Base-by-base conservation (phyloP, 2,113 vertebrate species). In the Chlorodrepanis virens region DNA sequence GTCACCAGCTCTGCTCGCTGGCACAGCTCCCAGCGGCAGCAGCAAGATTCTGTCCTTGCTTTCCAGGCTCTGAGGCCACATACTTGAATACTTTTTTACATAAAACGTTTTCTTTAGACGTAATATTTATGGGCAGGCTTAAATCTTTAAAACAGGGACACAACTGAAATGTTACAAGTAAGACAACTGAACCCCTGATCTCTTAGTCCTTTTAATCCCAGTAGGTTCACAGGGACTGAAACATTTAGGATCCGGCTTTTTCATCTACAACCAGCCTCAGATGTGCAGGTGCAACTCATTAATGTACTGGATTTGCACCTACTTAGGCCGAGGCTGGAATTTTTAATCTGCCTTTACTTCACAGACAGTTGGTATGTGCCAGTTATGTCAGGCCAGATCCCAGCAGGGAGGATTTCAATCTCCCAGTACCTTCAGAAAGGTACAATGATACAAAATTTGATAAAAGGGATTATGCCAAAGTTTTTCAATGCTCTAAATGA, bases 271-370 rank as follows among this genome's bases (percentile, higher is more conserved):
- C 23, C 75, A 89, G 72, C n/a, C 63, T 87, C 89, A 93, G 40
- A 87, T 91, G 84, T 87, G 74, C 87, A 96, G 70, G 77, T 95
- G 91, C 77, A 94, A 81, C 28, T 87, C 87, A 91, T 91, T 93
- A 61, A 72, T 42, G 65, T 33, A 56, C 17, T 89, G 83, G 61
- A 79, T 94, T 96, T 96, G 49, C 89, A 96, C 74, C 54, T 89
- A 53, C 74, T 95, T 59, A 90, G 69, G 61, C 57, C 37, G 10
- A 49, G 49, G 81, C 33, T 93, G 89, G 84, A 83, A 87, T 89
- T 87, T 89, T 91, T 67, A 77, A 94, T 92, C 85, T 85, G 59
- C 23, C 56, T 90, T 78, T 35, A 52, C 24, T 90, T 52, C 63
- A 37, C 10, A 54, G 89, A 39, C 68, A 50, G 68, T 22, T 70